Conservation (phyloP, 2,113 vertebrate species). For the Microtus montanus region DNA sequence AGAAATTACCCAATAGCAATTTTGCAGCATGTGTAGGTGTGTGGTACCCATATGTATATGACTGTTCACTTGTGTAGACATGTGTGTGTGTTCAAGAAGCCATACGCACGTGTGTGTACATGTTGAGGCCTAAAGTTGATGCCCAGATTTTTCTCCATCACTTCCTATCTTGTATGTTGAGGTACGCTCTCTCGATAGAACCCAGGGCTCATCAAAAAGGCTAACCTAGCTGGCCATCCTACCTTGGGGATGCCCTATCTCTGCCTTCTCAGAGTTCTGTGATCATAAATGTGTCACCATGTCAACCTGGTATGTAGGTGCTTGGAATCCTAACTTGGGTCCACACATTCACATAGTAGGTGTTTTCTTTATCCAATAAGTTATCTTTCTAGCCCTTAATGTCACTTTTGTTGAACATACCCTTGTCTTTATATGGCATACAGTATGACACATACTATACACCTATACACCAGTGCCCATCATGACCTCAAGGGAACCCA, state of each 20-base stretch:
- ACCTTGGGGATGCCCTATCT: not conserved
- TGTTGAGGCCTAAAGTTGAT: not conserved
- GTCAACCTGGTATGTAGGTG: not conserved
- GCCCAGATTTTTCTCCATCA: not conserved
- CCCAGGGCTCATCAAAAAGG: not conserved
- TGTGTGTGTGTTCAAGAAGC: not conserved
- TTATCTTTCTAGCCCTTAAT: not conserved
- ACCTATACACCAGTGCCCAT: not conserved
- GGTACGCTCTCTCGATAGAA: not conserved
- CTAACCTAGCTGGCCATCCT: not conserved
- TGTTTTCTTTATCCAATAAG: not conserved
- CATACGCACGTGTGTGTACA: not conserved
- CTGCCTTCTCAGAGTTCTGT: not conserved
- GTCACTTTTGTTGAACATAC: not conserved
- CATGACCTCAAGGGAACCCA: not conserved
- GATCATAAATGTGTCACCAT: not conserved
- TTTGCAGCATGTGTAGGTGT: not conserved
- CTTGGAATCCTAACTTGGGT: not conserved
- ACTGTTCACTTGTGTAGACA: too few relatives aligned
- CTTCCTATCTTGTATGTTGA: not conserved
- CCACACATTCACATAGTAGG: not conserved
- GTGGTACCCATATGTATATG: too few relatives aligned
- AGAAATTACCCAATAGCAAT: not conserved
- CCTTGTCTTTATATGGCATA: not conserved
- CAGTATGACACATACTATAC: not conserved